Evolutionary conservation across 2,888 invertebrate species (phyloP).

Genomic region (Trisateles emortualis): DNA sequence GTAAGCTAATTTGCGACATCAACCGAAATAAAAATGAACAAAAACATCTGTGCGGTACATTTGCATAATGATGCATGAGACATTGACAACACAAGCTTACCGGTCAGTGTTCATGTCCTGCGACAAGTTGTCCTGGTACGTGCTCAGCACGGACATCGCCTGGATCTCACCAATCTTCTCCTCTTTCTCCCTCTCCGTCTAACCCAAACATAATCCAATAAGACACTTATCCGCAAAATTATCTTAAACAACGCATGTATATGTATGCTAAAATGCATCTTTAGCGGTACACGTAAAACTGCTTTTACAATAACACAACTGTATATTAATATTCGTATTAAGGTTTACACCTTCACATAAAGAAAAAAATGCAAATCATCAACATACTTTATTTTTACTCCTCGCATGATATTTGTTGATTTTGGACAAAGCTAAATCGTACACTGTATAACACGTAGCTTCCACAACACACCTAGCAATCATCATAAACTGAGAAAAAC

Average conservation of each 20-base stretch:
- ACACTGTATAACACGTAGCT: constrained; percentile 62
- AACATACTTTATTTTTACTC: constrained; percentile 50
- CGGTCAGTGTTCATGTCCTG: constrained; percentile 88
- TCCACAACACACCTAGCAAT: constrained; percentile 64
- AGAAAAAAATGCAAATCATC: constrained; percentile 21
- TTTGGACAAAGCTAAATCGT: constrained; percentile 57
- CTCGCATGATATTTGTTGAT: constrained; percentile 43
- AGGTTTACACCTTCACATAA: constrained; percentile 31
- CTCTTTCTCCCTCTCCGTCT: constrained; percentile 77
- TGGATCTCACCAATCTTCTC: constrained; percentile 79
- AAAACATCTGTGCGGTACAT: constrained; percentile 26
- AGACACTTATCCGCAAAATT: constrained; percentile 24
- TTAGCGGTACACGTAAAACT: constrained; percentile 16
- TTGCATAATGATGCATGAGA: constrained; percentile 15
- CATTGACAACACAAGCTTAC: constrained; percentile 65
- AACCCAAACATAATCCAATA: constrained; percentile 60
- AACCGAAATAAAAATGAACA: constrained; percentile 28
- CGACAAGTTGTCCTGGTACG: constrained; percentile 86
- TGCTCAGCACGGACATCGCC: constrained; percentile 88
- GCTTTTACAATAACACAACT: constrained; percentile 17
- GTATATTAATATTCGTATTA: not conserved
- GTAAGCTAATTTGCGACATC: not conserved
- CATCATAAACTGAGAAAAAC: constrained; percentile 52
- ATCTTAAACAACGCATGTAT: constrained; percentile 3
- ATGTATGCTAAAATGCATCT: constrained; percentile 21